Evolutionary conservation across 2,888 invertebrate genomes (phyloP).

Genomic region (Salpingus planirostris): DNA sequence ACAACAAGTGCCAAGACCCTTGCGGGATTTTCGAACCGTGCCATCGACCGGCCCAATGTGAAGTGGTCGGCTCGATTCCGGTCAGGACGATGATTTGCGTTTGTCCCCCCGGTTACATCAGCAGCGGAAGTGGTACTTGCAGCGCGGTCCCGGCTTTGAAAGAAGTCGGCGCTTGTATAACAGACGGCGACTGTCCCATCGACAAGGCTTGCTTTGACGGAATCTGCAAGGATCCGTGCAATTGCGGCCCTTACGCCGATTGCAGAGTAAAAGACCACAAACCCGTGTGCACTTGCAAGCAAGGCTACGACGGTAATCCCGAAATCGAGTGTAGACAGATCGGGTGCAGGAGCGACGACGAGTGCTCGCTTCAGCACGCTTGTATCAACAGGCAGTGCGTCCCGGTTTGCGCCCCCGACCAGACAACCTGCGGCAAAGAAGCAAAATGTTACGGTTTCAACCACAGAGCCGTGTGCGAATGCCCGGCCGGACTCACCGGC

Average conservation of each 20-base stretch:
- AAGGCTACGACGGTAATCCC: conserved; percentile 78
- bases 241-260: conserved; percentile 76
- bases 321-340: conserved; percentile 69
- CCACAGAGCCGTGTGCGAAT: conserved; percentile 77
- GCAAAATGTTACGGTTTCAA: conserved; percentile 73
- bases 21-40: conserved; percentile 73
- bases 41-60: conserved; percentile 67
- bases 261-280: conserved; percentile 79
- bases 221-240: conserved; percentile 75
- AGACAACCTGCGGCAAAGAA: conserved; percentile 62
- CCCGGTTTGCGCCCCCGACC: conserved; percentile 66
- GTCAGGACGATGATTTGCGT: conserved; percentile 84
- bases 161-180: conserved; percentile 59
- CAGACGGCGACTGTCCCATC: conserved; percentile 68
- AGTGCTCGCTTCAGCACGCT: conserved; percentile 75
- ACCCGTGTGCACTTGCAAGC: conserved; percentile 76
- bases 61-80: conserved; percentile 71
- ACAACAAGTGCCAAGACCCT: conserved; percentile 74
- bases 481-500: conserved; percentile 71
- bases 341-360: conserved; percentile 63
- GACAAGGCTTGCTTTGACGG: conserved; percentile 73
- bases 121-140: conserved; percentile 73
- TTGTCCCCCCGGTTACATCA: conserved; percentile 81
- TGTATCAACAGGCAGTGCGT: conserved; percentile 77
- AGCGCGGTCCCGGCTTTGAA: conserved; percentile 56